These are phyloP conservation scores for Dryocosmus kuriphilus DNA, from an alignment of 2,888 invertebrate species.

Conservation along the genomic window DNA sequence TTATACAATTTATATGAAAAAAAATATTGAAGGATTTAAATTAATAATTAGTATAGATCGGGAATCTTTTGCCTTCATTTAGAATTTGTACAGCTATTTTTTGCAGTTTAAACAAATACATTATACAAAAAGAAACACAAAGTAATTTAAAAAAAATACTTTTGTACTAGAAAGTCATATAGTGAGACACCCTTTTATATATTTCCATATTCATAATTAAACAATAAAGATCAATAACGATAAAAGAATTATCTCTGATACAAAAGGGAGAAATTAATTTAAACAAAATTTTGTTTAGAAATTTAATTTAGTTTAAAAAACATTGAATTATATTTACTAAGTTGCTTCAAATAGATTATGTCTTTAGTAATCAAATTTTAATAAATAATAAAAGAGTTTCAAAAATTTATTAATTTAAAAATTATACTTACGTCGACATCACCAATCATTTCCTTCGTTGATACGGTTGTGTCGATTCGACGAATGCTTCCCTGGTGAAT, in stretches of 20 bases:
- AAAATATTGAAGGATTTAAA: background rate
- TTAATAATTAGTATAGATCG: background rate
- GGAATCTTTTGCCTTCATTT: background rate
- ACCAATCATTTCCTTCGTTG: conserved; percentile 96
- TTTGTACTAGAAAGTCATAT: background rate
- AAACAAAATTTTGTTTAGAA: no score
- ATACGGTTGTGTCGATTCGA: conserved; percentile 94
- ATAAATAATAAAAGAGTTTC: background rate
- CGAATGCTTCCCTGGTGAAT: conserved; percentile 95
- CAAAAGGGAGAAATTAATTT: no score
- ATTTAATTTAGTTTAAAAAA: no score
- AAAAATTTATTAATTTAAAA: background rate
- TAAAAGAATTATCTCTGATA: no score
- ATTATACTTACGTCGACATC: conserved; percentile 90
- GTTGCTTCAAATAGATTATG: no score
- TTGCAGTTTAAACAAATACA: background rate
- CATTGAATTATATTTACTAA: no score
- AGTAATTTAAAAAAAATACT: background rate
- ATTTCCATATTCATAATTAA: no score
- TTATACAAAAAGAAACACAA: background rate
- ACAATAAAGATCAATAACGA: no score
- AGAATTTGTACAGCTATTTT: no score
- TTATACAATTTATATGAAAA: background rate
- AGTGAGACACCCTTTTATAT: background rate
- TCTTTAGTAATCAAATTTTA: no score